Base-by-base conservation (phyloP, 1,140 invertebrate species). In the Hylaeus anthracinus region DNA sequence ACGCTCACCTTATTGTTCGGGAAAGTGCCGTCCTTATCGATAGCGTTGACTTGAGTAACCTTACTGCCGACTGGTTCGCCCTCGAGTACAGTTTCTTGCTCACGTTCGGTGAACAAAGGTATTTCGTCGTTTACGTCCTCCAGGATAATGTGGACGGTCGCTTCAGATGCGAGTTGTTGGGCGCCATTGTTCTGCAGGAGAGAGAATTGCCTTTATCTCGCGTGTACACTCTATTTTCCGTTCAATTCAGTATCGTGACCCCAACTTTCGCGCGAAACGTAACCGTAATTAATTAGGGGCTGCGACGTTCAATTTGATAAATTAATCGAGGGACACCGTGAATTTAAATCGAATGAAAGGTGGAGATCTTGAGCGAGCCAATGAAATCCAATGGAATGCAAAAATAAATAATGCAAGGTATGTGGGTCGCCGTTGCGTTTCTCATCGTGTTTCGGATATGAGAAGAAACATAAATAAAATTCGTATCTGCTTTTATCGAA, bases 41-140 rank as follows among this genome's bases (percentile, higher is more conserved):
- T 97, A 41, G 98, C 98, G 92, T 98, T 97, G 85, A 99, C 97
- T 94, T 98, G 97, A 41, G 98, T 98, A 75, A 99, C 98, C 94
- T 98, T 97, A 69, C 98, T 98, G 56, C 98, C 98, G 82, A 98
- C 96, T 43, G 97, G 97, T 94, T 99, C 98, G 66, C 98, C 98
- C 94, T 98, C 98, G 70, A 98, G 94, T 60, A 98, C 98, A 15
- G 97, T 98, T 94, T 98, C 98, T 92, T 98, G 97, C 93, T 99
- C 97, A 88, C 97, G 94, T 94, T 98, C 97, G 79, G 97, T 98
- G 93, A 99, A 99, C 79, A 98, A 94, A 8, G 98, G 98, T 91
- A 99, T 99, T 94, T 99, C 98, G 93, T 99, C 98, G 93, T 99
- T 99, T 64, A 99, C 98, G 93, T 99, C 98, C 93, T 98, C 97